A percentile compares a stretch with the other conserved stretches of the same genome.
Conservation (phyloP, 1,140 invertebrate species). For the Diabrotica undecimpunctata region DNA sequence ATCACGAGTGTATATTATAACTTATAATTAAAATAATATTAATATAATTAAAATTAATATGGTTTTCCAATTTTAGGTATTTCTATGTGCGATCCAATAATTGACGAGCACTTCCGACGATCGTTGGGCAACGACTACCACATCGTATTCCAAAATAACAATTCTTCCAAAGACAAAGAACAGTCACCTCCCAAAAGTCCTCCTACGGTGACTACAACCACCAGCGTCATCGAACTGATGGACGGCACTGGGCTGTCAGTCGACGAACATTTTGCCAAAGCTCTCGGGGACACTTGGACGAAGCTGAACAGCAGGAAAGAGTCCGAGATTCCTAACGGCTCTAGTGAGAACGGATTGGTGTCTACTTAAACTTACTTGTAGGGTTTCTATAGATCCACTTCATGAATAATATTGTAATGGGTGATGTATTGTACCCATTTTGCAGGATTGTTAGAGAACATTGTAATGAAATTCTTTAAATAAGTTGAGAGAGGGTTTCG, state of each 20-base stretch:
- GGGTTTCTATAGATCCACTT: too few species aligned
- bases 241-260: conserved; percentile 53
- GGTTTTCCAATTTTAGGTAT: too few species aligned
- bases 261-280: conserved; percentile 96
- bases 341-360: conserved; percentile 33
- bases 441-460: too few species aligned
- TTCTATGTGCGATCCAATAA: conserved; percentile 79
- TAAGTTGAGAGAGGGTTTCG: too few species aligned
- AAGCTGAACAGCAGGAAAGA: conserved; percentile 58
- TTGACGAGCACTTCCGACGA: conserved; percentile 93
- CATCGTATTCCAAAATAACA: conserved; percentile 59
- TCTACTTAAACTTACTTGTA: conserved; percentile 14
- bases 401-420: too few species aligned
- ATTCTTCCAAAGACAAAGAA: conserved; percentile 52
- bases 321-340: conserved; percentile 34
- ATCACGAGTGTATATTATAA: too few species aligned
- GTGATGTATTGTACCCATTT: too few species aligned
- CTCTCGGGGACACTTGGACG: conserved; percentile 89
- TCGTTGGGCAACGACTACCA: conserved; percentile 88
- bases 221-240: conserved; percentile 44
- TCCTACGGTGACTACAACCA: conserved; percentile 34
- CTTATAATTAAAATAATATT: too few species aligned
- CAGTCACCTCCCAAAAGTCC: conserved; percentile 41
- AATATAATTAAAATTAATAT: too few species aligned
- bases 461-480: too few species aligned